Evolutionary conservation across 2,888 invertebrate species (phyloP).

Genomic region (Agrotis segetum): DNA sequence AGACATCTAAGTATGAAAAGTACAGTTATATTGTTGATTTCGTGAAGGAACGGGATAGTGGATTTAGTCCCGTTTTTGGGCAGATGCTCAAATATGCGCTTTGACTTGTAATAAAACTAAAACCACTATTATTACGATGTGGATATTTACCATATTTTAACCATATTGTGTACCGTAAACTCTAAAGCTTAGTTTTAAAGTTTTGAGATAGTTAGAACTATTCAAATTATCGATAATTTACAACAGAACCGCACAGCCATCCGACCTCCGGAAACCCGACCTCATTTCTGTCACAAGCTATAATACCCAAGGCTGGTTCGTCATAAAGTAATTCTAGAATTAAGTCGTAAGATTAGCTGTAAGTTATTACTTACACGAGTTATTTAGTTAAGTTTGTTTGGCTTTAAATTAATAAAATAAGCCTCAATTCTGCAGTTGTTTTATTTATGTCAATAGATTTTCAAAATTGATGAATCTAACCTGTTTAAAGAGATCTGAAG

Average conservation of each 20-base stretch:
- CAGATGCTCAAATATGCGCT: too few species aligned
- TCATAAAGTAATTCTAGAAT: neutral
- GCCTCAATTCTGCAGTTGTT: neutral
- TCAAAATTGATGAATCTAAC: neutral
- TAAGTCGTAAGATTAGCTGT: neutral
- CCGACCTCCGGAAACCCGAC: conserved; percentile 15
- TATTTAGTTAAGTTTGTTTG: conserved; percentile 13
- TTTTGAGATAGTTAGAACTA: neutral
- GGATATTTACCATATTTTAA: too few species aligned
- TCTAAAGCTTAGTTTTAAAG: too few species aligned
- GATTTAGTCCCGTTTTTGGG: too few species aligned
- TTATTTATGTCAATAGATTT: neutral
- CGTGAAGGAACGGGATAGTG: too few species aligned
- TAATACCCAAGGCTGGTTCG: neutral
- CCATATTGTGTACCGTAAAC: too few species aligned
- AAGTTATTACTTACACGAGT: neutral
- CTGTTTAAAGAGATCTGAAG: neutral
- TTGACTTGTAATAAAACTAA: too few species aligned
- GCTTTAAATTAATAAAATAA: conserved; percentile 43
- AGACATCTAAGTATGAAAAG: too few species aligned
- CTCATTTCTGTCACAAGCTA: conserved; percentile 6
- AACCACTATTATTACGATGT: too few species aligned
- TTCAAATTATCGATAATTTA: neutral
- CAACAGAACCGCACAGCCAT: neutral
- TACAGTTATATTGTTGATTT: too few species aligned